A percentile compares a stretch with the other conserved stretches of the same genome.
These are phyloP conservation scores for Lucilia sericata DNA, from an alignment of 1,140 invertebrate species.

Conservation along the genomic window DNA sequence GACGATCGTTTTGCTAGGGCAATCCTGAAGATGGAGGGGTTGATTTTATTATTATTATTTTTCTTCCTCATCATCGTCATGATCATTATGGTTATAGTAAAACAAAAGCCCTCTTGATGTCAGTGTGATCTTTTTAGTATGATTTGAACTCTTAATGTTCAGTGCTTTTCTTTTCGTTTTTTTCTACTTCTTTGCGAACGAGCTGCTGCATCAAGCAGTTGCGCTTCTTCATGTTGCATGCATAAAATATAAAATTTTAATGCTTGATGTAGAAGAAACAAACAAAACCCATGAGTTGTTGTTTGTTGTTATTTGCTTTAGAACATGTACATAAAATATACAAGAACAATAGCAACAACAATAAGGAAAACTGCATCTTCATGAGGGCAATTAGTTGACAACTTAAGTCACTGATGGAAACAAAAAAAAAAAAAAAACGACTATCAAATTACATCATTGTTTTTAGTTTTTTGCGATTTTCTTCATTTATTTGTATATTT, in stretches of 20 bases:
- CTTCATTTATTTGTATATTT: background rate
- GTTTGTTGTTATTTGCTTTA: constrained; percentile 26
- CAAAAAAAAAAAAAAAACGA: background rate
- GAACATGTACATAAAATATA: constrained; percentile 25
- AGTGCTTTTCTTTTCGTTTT: background rate
- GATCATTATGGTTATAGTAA: background rate
- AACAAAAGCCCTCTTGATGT: constrained; percentile 21
- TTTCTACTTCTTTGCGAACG: background rate
- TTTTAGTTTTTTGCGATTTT: background rate
- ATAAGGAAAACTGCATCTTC: constrained; percentile 31
- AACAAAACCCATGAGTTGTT: constrained; percentile 34
- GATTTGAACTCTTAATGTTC: constrained; percentile 41
- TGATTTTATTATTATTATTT: constrained; percentile 32
- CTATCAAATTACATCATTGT: constrained; percentile 42
- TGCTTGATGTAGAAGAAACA: constrained; percentile 33
- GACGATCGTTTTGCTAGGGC: constrained; percentile 29
- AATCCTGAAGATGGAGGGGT: constrained; percentile 44
- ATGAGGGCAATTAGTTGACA: constrained; percentile 44
- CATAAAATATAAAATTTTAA: constrained; percentile 44
- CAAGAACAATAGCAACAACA: background rate
- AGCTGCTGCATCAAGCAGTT: background rate
- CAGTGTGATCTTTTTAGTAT: constrained; percentile 42
- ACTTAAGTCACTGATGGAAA: constrained; percentile 30
- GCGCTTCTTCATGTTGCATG: constrained; percentile 39
- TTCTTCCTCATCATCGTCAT: background rate